Evolutionary conservation across 2,113 vertebrate genomes (phyloP), one percentile per base, ranked within the genome.

Genomic region (Hirundichthys speculiger): DNA sequence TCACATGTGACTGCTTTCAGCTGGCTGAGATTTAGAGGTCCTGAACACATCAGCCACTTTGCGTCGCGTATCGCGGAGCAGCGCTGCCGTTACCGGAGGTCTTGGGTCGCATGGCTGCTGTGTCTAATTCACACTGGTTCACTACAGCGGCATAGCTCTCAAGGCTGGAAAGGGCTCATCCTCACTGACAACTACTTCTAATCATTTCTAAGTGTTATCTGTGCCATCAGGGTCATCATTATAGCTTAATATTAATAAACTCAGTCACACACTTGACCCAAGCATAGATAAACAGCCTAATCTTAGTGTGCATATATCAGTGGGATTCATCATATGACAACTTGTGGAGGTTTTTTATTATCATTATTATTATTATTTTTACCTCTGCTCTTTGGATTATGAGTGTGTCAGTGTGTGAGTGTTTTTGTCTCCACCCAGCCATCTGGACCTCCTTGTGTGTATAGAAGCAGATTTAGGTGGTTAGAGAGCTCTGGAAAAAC

Each of bases 371-470:
- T n/a, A n/a, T n/a, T n/a, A n/a, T n/a, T n/a, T n/a, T n/a, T n/a
- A n/a, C n/a, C n/a, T n/a, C n/a, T n/a, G n/a, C n/a, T n/a, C n/a
- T n/a, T n/a, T n/a, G 34, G 49, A 45, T 21, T 62, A 55, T 56
- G 53, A 70, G 56, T 60, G 48, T 69, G 38, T 40, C 42, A 47
- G 34, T 52, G 13, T 69, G 49, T 39, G 57, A 15, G 69, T 75
- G 61, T 84, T 60, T 79, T 76, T 67, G 61, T 85, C 77, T 79
- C 77, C 75, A 83, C 77, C 82, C 74, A 57, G 73, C 87, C 88
- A 91, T 92, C 89, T 92, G 91, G 88, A 91, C 84, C 87, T 89
- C 82, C 85, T 88, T 87, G 83, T 77, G 79, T 77, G 74, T 69
- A 71, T 78, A 73, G 74, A 54, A 79, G 83, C 76, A 89, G 87